phyloP scores from a whole-genome alignment of 2,888 invertebrate species.

The Girardia tigrina region DNA sequence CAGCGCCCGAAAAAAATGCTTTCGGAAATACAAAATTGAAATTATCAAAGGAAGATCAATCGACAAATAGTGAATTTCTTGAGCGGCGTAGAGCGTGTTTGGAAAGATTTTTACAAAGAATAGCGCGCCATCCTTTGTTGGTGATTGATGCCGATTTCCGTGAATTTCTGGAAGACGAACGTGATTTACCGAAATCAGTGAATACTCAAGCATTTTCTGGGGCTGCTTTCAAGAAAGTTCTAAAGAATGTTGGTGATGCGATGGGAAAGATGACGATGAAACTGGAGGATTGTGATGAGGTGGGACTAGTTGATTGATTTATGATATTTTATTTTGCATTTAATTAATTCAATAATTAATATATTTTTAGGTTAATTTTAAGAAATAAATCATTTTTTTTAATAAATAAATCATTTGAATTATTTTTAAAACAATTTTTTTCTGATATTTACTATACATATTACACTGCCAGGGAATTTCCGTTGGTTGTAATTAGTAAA shows the following conservation, averaged over 20 bases:
- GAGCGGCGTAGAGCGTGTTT: slow-evolving; percentile 76
- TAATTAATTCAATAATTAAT: not conserved
- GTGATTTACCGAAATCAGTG: slow-evolving; percentile 81
- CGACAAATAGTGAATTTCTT: slow-evolving; percentile 58
- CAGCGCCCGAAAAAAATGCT: slow-evolving; percentile 86
- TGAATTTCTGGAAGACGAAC: slow-evolving; percentile 82
- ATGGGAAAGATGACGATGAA: slow-evolving; percentile 93
- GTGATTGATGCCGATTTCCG: slow-evolving; percentile 78
- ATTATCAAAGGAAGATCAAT: slow-evolving; percentile 57
- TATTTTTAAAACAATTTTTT: not conserved
- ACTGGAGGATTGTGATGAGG: slow-evolving; percentile 96
- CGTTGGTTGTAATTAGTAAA: no score
- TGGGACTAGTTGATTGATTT: slow-evolving; percentile 46
- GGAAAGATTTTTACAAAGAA: slow-evolving; percentile 60
- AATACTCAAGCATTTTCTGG: slow-evolving; percentile 86
- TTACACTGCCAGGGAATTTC: no score
- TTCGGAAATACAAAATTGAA: slow-evolving; percentile 66
- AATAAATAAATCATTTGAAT: not conserved
- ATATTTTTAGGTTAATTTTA: not conserved
- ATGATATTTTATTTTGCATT: not conserved
- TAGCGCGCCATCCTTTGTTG: slow-evolving; percentile 45
- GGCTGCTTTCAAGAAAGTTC: slow-evolving; percentile 79
- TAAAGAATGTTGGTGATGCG: slow-evolving; percentile 87
- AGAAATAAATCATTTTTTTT: not conserved
- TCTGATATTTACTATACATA: no score